phyloP scores from a whole-genome alignment of 2,113 vertebrate genomes.

The Thomomys bottae region DNA sequence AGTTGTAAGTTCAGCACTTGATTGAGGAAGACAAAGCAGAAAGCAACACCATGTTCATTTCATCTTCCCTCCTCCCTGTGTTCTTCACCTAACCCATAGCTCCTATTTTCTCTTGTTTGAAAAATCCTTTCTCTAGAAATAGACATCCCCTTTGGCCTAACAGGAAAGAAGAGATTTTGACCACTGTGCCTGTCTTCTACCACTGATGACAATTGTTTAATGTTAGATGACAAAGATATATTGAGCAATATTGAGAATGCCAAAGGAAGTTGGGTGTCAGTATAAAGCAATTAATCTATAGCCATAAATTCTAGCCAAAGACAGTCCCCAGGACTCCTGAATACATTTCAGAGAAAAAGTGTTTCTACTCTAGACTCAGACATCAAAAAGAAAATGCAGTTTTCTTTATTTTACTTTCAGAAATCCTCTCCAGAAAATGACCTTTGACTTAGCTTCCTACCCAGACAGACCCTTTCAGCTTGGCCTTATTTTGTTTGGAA shows the following conservation, averaged over 20 bases:
- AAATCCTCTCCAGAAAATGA: constrained; percentile 52
- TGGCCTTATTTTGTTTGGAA: constrained; percentile 70
- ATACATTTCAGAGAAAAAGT: not conserved
- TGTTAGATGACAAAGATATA: not conserved
- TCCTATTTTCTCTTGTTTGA: not conserved
- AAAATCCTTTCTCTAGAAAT: not conserved
- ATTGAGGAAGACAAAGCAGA: not conserved
- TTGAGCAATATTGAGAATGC: not conserved
- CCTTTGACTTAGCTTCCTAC: constrained; percentile 65
- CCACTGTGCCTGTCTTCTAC: not conserved
- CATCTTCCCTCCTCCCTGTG: not conserved
- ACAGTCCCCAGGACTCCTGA: not conserved
- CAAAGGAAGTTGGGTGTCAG: not conserved
- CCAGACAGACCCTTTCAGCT: constrained; percentile 46
- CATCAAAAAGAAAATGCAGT: constrained; percentile 63
- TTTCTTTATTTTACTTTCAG: constrained; percentile 47
- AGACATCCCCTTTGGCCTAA: not conserved
- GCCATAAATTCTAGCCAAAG: not conserved
- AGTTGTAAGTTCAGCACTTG: not conserved
- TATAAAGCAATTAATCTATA: constrained; percentile 19
- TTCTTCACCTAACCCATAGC: not conserved
- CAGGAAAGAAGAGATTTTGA: not conserved
- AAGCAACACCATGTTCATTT: not conserved
- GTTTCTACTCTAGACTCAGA: constrained; percentile 47
- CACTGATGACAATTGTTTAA: not conserved